Base-by-base conservation (phyloP, 2,797 vertebrate genomes). In the Tachyglossus aculeatus region DNA sequence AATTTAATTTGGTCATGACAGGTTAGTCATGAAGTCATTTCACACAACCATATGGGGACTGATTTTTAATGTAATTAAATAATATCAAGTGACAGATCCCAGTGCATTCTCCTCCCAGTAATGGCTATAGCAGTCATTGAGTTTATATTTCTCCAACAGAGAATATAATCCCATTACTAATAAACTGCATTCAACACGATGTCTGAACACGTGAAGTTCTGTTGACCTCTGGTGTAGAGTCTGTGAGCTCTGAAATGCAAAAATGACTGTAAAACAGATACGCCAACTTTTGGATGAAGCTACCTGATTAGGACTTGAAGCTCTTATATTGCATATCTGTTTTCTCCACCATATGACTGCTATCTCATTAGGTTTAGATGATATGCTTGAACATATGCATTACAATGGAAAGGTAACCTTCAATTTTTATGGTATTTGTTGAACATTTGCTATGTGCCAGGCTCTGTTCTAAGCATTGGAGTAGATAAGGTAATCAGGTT, bases 1-100 rank as follows among this genome's bases (percentile, higher is more conserved):
- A 15, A 32, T n/a, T 1, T 53, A 27, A 34, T 57, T 43, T 41
- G 1, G 53, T 56, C 59, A 53, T 41, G 1, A 0, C 0, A 0
- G 36, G 1, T 41, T 50, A 16, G 70, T 51, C 61, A 41, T 41
- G 54, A 56, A 68, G 52, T 1, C 6, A n/a, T n/a, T n/a, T n/a
- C n/a, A n/a, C n/a, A 68, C 68, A 66, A 34, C 2, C 40, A 6
- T 19, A 48, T 36, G 19, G 5, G 32, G 63, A 12, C 56, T 7
- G 63, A 51, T 32, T 54, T 6, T 66, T 11, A 37, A 21, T 39
- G 12, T 65, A 51, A 79, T 62, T 39, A 33, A 19, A 62, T 10
- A 3, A 51, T 16, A 22, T 36, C 24, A 45, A 48, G 22, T 56
- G 50, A 65, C 7, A 67, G 65, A 44, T 10, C 61, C 2, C 6